phyloP scores from a whole-genome alignment of 2,888 invertebrate genomes.

The Bellardia pandia region DNA sequence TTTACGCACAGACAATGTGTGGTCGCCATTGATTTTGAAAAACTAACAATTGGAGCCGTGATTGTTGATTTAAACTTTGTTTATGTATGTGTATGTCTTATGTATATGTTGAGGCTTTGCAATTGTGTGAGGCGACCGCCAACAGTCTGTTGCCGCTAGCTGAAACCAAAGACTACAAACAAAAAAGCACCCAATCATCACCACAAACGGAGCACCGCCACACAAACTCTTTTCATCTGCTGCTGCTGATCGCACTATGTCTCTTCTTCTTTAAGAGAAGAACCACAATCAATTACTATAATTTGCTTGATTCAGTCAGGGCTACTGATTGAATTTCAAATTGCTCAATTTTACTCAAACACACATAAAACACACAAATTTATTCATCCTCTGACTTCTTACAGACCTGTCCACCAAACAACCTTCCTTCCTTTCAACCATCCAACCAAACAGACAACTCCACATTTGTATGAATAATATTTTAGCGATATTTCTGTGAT shows the following conservation, averaged over 20 bases:
- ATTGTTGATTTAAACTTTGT: conserved; percentile 60
- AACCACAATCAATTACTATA: conserved; percentile 83
- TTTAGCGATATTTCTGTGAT: conserved; percentile 67
- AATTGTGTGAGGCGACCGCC: conserved; percentile 70
- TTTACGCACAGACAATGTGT: conserved; percentile 69
- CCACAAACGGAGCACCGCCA: conserved; percentile 61
- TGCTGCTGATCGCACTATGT: background rate
- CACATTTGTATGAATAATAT: conserved; percentile 64
- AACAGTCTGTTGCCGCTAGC: conserved; percentile 72
- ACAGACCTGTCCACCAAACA: conserved; percentile 44
- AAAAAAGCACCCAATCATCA: conserved; percentile 61
- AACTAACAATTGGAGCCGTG: conserved; percentile 71
- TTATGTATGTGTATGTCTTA: background rate
- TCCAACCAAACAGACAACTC: background rate
- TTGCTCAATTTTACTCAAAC: conserved; percentile 84
- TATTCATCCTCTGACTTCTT: conserved; percentile 63
- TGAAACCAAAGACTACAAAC: conserved; percentile 58
- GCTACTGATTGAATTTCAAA: conserved; percentile 85
- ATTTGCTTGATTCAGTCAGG: conserved; percentile 79
- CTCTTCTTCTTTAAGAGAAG: conserved; percentile 57
- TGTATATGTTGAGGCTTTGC: background rate
- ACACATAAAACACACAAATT: conserved; percentile 76
- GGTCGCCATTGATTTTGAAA: conserved; percentile 71
- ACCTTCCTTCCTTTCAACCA: conserved; percentile 4
- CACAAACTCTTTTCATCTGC: conserved; percentile 54